Percentiles rank a stretch among this genome's conserved stretches.
Evolutionary conservation across 2,888 invertebrate species (phyloP).

Genomic region (Sinopyrophorus schimmeli): DNA sequence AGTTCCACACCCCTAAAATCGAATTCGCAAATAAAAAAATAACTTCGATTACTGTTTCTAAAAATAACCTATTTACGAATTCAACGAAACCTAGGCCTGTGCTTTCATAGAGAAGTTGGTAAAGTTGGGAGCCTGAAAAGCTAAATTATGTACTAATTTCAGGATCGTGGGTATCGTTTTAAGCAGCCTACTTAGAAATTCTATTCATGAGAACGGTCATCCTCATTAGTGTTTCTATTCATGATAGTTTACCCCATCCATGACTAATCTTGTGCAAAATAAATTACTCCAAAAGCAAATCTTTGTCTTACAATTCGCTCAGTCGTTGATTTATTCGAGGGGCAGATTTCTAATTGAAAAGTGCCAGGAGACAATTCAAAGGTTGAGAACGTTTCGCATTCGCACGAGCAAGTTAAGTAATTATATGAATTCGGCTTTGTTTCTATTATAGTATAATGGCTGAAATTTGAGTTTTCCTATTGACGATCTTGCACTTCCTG

Average conservation of each 20-base stretch:
- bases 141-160: constrained; percentile 28
- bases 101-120: constrained; percentile 11
- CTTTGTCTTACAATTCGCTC: no score
- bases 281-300: constrained; percentile 20
- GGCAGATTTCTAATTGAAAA: no score
- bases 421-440: no score
- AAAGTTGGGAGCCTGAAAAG: constrained; percentile 20
- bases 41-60: no score
- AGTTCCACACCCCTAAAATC: no score
- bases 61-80: constrained; percentile 13
- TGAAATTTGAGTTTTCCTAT: constrained; percentile 17
- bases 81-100: constrained; percentile 8
- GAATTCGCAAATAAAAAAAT: no score
- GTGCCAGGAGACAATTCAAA: no score
- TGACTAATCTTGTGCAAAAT: constrained; percentile 21
- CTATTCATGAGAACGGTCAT: constrained; percentile 29
- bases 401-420: background rate
- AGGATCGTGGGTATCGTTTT: constrained; percentile 26
- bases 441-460: no score
- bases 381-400: background rate
- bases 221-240: constrained; percentile 25
- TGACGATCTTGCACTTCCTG: constrained; percentile 15
- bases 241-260: constrained; percentile 19
- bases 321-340: no score
- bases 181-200: constrained; percentile 28